Base-by-base conservation (phyloP, 2,888 invertebrate species). In the Pandemis corylana region DNA sequence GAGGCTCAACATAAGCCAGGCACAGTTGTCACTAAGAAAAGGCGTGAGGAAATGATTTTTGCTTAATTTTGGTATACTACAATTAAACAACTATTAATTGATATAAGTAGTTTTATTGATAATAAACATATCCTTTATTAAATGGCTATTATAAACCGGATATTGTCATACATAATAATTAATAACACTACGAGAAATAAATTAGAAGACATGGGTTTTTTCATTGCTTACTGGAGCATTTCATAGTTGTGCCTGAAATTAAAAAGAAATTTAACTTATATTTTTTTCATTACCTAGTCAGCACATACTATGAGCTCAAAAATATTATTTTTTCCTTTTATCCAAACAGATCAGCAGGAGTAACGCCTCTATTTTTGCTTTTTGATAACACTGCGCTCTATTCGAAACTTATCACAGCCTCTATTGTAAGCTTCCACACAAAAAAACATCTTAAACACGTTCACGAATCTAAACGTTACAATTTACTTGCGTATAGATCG, bases 1-100 rank as follows among this genome's bases (percentile, higher is more conserved):
- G 99, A 99, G 78, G 99, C 99, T 0, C 99, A 99, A 89, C 98
- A 98, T 85, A 99, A 99, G 86, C 99, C 99, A 0, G 99, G 99
- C 49, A 97, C 97, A 0, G 98, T 99, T 46, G 97, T 98, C 20
- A 99, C 99, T 71, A 99, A 99, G 88, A 98, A 99, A 84, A 95
- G 98, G 77, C 94, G 98, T 44, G 98, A 99, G 87, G 99, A 99
- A 91, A 98, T 98, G 95, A 98, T 99, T 91, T 98, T 98, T 93
- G 98, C 98, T 46, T 98, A 96, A 93, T 71, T 68, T 77, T 71
- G 59, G 28, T 59, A 20, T 12, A 56, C 49, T 28, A 42, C 4
- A 65, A 74, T 61, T 28, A 74, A 64, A 71, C 46, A 65, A 15
- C 20, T 9, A 44, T 15, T 15, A 56, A 20, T 65, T 65, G 61